Conservation (phyloP, 2,113 vertebrate species). For the Sclerurus mexicanus region DNA sequence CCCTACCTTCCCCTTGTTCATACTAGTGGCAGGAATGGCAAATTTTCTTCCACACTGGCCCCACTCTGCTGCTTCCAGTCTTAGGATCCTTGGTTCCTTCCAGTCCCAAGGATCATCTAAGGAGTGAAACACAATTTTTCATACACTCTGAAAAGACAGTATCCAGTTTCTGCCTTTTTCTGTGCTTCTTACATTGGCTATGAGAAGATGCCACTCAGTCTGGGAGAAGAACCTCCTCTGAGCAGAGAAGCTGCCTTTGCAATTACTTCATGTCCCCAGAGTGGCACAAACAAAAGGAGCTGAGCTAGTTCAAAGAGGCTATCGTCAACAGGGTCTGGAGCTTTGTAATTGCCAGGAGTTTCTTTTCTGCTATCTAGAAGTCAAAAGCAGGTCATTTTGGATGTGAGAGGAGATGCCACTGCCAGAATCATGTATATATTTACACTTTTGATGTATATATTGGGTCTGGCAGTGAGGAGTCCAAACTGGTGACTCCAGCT, state of each 20-base stretch:
- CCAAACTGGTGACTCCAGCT: background rate
- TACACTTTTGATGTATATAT: background rate
- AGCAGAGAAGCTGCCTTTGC: background rate
- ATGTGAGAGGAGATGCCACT: background rate
- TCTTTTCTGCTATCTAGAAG: background rate
- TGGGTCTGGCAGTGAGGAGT: background rate
- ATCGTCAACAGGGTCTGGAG: background rate
- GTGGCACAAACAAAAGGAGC: background rate
- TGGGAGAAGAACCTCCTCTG: background rate
- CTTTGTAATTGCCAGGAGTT: background rate
- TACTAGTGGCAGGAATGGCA: background rate
- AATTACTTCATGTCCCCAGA: background rate
- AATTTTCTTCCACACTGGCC: background rate
- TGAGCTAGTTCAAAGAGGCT: background rate
- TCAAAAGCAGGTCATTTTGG: conserved; percentile 11
- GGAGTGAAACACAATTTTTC: background rate
- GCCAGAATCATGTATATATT: conserved; percentile 4
- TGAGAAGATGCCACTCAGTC: background rate
- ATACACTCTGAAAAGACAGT: background rate
- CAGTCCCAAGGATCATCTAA: background rate
- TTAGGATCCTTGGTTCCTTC: background rate
- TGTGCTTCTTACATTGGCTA: background rate
- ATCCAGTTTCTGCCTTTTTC: background rate
- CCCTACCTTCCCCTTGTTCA: background rate
- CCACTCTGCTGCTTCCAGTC: background rate